A percentile compares a stretch with the other conserved stretches of the same genome.
Evolutionary conservation across 2,888 invertebrate species (phyloP).

Genomic region (Himalopsyche anomala): DNA sequence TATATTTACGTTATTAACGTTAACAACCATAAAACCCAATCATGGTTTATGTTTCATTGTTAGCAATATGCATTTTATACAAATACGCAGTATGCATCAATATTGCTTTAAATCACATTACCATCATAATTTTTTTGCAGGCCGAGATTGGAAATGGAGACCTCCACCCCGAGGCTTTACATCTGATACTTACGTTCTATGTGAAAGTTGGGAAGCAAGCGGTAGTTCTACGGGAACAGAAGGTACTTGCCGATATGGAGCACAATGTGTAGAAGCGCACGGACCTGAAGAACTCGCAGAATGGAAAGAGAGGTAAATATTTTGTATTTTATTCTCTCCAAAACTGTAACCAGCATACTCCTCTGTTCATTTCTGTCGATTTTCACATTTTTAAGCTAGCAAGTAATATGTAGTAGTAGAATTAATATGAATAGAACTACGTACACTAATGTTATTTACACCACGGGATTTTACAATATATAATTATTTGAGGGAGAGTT

Average conservation of each 20-base stretch:
- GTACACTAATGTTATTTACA: too few species aligned
- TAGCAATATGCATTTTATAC: too few species aligned
- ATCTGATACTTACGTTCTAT: slow-evolving; percentile 80
- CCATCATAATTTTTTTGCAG: slow-evolving; percentile 65
- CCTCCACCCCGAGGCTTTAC: slow-evolving; percentile 83
- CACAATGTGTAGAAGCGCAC: slow-evolving; percentile 86
- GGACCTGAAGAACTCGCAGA: slow-evolving; percentile 83
- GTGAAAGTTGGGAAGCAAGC: slow-evolving; percentile 75
- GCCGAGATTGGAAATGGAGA: slow-evolving; percentile 82
- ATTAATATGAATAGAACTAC: too few species aligned
- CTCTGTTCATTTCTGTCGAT: neutral
- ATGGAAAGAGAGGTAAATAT: slow-evolving; percentile 79
- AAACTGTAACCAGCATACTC: neutral
- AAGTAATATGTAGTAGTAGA: too few species aligned
- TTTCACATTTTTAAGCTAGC: too few species aligned
- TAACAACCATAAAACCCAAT: too few species aligned
- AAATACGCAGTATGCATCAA: too few species aligned
- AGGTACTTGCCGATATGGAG: slow-evolving; percentile 81
- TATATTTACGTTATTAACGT: too few species aligned
- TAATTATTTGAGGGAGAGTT: too few species aligned
- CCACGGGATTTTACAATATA: too few species aligned
- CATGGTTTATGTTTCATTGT: too few species aligned
- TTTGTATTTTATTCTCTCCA: neutral
- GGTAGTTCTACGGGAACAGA: slow-evolving; percentile 67
- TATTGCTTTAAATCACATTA: neutral